Evolutionary conservation across 2,797 vertebrate species (phyloP).

Genomic region (Parauchenoglanis ngamensis): DNA sequence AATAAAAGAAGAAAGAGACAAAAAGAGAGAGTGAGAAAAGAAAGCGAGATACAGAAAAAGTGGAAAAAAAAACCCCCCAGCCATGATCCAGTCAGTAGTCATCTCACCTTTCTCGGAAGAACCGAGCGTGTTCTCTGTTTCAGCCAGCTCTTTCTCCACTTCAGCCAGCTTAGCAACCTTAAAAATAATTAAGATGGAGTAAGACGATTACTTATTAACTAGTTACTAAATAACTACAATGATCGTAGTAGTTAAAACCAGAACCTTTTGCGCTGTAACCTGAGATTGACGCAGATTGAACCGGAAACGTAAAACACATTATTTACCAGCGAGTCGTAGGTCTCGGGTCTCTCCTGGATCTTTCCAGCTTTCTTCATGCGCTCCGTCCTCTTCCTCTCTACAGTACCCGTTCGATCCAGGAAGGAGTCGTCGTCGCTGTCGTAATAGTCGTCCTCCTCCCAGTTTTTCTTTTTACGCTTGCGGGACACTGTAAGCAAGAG

Average conservation of each 20-base stretch:
- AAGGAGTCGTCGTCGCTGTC: conserved; percentile 98
- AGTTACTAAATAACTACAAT: background rate
- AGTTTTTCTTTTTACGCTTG: conserved; percentile 95
- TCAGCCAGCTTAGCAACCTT: conserved; percentile 86
- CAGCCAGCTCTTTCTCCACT: conserved; percentile 86
- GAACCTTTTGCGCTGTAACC: background rate
- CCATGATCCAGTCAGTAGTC: background rate
- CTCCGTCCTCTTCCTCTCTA: conserved; percentile 91
- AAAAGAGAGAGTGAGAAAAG: background rate
- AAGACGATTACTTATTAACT: background rate
- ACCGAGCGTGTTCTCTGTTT: conserved; percentile 84
- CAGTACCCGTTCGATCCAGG: conserved; percentile 90
- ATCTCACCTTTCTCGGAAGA: conserved; percentile 81
- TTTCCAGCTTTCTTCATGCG: conserved; percentile 97
- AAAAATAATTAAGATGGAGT: background rate
- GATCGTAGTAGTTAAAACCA: background rate
- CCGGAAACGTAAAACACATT: background rate
- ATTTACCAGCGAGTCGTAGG: conserved; percentile 88
- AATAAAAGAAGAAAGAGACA: background rate
- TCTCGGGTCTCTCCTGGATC: conserved; percentile 89
- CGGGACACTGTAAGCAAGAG: conserved; percentile 82
- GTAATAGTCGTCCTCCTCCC: conserved; percentile 97
- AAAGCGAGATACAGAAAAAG: background rate
- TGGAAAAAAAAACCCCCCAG: background rate
- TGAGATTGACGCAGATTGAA: background rate